phyloP scores from a whole-genome alignment of 2,797 vertebrate species.

The Hippopotamyrus pictus region DNA sequence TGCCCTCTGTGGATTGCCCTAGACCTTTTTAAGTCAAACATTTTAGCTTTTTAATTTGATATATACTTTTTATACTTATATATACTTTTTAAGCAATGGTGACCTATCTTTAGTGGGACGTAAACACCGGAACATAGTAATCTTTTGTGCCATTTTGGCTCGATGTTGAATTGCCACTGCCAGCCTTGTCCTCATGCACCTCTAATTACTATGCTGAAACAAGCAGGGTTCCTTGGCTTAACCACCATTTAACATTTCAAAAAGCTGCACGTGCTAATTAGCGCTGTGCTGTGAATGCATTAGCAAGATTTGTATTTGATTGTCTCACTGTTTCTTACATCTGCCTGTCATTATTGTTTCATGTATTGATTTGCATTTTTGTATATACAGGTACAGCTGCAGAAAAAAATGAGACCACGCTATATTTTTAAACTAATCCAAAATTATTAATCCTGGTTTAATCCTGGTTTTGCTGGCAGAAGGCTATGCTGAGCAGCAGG shows the following conservation, averaged over 20 bases:
- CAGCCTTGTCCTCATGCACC: neutral
- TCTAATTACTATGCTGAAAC: neutral
- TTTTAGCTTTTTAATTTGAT: neutral
- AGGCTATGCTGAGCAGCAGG: neutral
- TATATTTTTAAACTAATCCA: neutral
- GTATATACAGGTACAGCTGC: neutral
- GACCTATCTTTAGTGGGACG: neutral
- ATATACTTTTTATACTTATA: neutral
- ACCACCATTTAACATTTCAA: neutral
- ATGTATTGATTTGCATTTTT: neutral
- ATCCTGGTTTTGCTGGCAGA: neutral
- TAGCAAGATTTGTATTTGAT: slow-evolving; percentile 3
- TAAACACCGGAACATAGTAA: neutral
- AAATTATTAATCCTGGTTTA: neutral
- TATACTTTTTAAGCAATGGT: neutral
- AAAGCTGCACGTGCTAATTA: neutral
- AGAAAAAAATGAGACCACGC: neutral
- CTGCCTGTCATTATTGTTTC: neutral
- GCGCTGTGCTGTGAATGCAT: neutral
- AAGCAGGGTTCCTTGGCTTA: neutral
- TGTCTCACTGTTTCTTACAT: neutral
- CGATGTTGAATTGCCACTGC: neutral
- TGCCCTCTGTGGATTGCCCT: neutral
- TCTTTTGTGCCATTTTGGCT: neutral
- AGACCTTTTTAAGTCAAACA: neutral